Evolutionary conservation across 2,888 invertebrate genomes (phyloP).

Genomic region (Biston betularia): DNA sequence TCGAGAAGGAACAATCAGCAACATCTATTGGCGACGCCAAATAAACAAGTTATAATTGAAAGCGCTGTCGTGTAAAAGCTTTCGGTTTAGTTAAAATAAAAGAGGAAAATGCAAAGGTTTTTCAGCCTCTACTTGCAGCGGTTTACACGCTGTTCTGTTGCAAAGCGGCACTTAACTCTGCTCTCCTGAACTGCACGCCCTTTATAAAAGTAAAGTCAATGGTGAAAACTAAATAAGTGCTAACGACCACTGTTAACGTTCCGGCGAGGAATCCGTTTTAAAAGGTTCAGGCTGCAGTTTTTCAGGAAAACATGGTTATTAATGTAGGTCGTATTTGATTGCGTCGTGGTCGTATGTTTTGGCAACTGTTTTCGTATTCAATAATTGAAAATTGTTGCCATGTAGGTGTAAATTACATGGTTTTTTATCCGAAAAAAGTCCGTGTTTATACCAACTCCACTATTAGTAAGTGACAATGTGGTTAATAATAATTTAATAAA

Average conservation of each 20-base stretch:
- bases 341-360: no score
- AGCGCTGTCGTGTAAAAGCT: slow-evolving; percentile 69
- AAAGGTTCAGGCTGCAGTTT: slow-evolving; percentile 18
- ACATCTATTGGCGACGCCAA: slow-evolving; percentile 54
- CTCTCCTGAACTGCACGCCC: slow-evolving; percentile 59
- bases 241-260: slow-evolving; percentile 48
- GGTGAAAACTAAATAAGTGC: slow-evolving; percentile 56
- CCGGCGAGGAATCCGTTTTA: slow-evolving; percentile 25
- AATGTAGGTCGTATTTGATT: no score
- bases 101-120: slow-evolving; percentile 62
- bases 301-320: slow-evolving; percentile 9
- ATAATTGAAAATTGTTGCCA: no score
- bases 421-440: no score
- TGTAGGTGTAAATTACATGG: no score
- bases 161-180: slow-evolving; percentile 70
- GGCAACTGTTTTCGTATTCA: no score
- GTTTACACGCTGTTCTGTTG: slow-evolving; percentile 65
- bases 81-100: slow-evolving; percentile 71
- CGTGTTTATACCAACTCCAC: no score
- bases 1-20: slow-evolving; percentile 52
- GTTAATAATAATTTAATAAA: no score
- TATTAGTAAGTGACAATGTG: no score
- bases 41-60: slow-evolving; percentile 71
- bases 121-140: slow-evolving; percentile 52
- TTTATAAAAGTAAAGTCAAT: slow-evolving; percentile 58